A percentile compares a stretch with the other conserved stretches of the same genome.
phyloP scores from a whole-genome alignment of 2,888 invertebrate species.

The Drosophila maculinotata region DNA sequence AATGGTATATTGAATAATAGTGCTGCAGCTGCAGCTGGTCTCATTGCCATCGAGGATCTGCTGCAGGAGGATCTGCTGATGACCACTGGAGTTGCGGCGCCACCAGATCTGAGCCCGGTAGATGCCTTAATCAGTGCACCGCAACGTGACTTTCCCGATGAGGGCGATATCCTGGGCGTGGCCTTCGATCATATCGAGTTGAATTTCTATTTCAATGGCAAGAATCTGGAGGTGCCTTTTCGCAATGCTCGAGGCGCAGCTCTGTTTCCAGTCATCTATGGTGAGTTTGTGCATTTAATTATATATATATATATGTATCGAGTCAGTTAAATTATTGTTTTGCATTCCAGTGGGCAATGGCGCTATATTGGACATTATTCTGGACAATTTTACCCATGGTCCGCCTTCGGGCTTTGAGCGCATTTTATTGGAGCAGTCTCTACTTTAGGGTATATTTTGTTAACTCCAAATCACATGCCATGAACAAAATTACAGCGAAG shows the following conservation, averaged over 20 bases:
- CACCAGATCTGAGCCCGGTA: conserved; percentile 21
- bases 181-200: conserved; percentile 98
- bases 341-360: conserved; percentile 96
- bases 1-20: conserved; percentile 71
- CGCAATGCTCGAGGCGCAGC: conserved; percentile 95
- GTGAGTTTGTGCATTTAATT: conserved; percentile 86
- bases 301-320: too few relatives aligned
- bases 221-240: conserved; percentile 92
- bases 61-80: conserved; percentile 83
- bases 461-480: conserved; percentile 6
- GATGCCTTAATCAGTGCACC: conserved; percentile 52
- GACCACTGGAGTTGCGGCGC: conserved; percentile 62
- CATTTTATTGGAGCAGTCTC: conserved; percentile 98
- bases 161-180: conserved; percentile 94
- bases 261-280: conserved; percentile 94
- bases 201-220: conserved; percentile 97
- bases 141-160: conserved; percentile 88
- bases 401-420: conserved; percentile 95
- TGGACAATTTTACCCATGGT: conserved; percentile 94
- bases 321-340: conserved; percentile 35
- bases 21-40: conserved; percentile 75
- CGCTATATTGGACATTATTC: conserved; percentile 97
- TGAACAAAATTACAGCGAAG: conserved; percentile 32
- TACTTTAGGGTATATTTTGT: conserved; percentile 91
- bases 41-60: conserved; percentile 84